Evolutionary conservation across 2,113 vertebrate species (phyloP), one percentile per base, ranked within the genome.

Genomic region (Perognathus longimembris): DNA sequence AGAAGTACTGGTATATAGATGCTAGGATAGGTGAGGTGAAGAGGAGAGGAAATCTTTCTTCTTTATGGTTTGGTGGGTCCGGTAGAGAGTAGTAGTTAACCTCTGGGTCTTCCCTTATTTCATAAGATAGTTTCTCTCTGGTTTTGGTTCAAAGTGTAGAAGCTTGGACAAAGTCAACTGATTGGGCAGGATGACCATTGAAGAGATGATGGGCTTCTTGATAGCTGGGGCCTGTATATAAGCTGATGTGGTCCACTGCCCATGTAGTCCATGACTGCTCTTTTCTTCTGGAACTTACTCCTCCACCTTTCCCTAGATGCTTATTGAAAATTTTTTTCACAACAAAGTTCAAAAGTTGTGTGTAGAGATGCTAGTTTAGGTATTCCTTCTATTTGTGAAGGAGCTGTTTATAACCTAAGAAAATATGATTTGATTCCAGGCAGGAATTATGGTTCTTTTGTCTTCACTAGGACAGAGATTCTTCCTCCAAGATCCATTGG

Each of bases 371-470:
- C n/a, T 54, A 66, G n/a, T 30, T 54, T 38, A 80, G 6, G 1
- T 66, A 61, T 85, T 89, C 34, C 21, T 75, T 3, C 75, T 34
- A 15, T 42, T 78, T 40, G 28, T 57, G 5, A 54, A n/a, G 38
- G 34, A 42, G 34, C 80, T 91, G 59, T 91, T 95, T 79, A 63
- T 69, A 86, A 12, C 36, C 22, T 71, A 74, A 77, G 45, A 87
- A 63, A 21, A 90, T 15, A 17, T 30, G 50, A n/a, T 66, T 92
- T 92, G 75, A 86, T 77, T 34, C n/a, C 12, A 64, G 75, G 6
- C 30, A 42, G 92, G 36, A 59, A 78, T 57, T 66, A 14, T 77
- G 73, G 24, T 21, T 95, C 40, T 45, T 87, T 90, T 92, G 87
- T n/a, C 78, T 86, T 67, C 40, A 66, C 0, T 59, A 75, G 50